These are phyloP conservation scores for Holotrichia oblita DNA, from an alignment of 1,140 invertebrate species.

Conservation along the genomic window DNA sequence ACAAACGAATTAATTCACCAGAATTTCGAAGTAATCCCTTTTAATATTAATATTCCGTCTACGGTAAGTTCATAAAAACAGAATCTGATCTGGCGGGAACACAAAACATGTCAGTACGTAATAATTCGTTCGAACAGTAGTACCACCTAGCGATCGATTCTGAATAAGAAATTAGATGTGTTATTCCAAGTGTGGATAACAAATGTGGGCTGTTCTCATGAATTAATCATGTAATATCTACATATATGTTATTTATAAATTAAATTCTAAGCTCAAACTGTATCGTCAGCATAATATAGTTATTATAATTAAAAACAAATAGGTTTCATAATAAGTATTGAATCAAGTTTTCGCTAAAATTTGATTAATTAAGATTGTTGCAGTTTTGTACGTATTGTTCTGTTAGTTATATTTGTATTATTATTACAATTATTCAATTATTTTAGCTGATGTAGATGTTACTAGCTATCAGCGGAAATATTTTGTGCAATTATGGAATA, in stretches of 20 bases:
- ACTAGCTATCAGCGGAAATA: too few relatives aligned
- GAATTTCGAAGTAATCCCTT: not conserved
- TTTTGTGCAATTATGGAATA: too few relatives aligned
- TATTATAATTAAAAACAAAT: too few relatives aligned
- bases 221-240: not conserved
- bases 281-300: not conserved
- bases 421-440: too few relatives aligned
- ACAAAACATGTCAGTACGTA: not conserved
- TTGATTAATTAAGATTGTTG: too few relatives aligned
- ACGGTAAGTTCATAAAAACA: not conserved
- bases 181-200: not conserved
- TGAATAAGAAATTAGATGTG: conserved; percentile 1
- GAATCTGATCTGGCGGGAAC: not conserved
- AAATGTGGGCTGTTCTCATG: not conserved
- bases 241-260: not conserved
- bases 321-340: too few relatives aligned
- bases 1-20: too few relatives aligned
- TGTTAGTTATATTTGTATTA: too few relatives aligned
- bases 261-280: not conserved
- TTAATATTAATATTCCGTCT: not conserved
- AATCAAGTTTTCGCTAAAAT: too few relatives aligned
- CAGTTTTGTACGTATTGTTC: too few relatives aligned
- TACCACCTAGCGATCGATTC: not conserved
- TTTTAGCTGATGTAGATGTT: too few relatives aligned
- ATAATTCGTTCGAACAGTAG: not conserved